Conservation (phyloP, 2,888 invertebrate genomes). For the Allophyes oxyacanthae region DNA sequence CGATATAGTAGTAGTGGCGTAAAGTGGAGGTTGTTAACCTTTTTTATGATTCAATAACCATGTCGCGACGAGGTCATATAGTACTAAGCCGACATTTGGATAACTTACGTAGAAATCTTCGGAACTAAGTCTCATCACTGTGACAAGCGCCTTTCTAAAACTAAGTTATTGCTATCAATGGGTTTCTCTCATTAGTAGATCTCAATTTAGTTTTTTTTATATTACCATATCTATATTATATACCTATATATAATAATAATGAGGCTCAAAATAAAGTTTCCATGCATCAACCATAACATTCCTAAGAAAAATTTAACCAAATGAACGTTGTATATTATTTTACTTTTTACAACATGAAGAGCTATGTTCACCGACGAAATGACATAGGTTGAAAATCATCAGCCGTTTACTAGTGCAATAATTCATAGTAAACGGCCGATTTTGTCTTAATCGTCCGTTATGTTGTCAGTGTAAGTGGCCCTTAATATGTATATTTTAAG, state of each 20-base stretch:
- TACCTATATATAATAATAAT: conserved; percentile 25
- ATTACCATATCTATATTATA: conserved; percentile 3
- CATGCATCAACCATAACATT: neutral
- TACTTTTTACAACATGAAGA: neutral
- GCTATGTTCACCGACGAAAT: no score
- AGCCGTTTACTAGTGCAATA: no score
- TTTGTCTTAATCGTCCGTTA: no score
- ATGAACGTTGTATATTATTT: conserved; percentile 1
- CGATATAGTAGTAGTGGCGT: conserved; percentile 41
- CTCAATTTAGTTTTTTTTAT: no score
- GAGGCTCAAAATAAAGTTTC: neutral
- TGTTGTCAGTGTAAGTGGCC: no score
- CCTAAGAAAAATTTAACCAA: neutral
- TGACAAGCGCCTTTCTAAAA: conserved; percentile 10
- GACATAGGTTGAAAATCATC: no score
- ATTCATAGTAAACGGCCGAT: no score
- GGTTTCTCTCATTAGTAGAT: conserved; percentile 28
- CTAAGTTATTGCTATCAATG: neutral
- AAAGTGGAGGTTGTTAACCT: conserved; percentile 60
- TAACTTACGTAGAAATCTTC: conserved; percentile 15
- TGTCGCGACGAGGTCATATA: conserved; percentile 35
- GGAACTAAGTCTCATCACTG: conserved; percentile 1
- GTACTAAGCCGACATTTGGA: conserved; percentile 32
- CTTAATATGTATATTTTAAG: neutral
- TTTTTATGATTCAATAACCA: conserved; percentile 51